These are phyloP conservation scores for Halcyon smyrnensis DNA, from an alignment of 2,797 vertebrate species.

Conservation along the genomic window DNA sequence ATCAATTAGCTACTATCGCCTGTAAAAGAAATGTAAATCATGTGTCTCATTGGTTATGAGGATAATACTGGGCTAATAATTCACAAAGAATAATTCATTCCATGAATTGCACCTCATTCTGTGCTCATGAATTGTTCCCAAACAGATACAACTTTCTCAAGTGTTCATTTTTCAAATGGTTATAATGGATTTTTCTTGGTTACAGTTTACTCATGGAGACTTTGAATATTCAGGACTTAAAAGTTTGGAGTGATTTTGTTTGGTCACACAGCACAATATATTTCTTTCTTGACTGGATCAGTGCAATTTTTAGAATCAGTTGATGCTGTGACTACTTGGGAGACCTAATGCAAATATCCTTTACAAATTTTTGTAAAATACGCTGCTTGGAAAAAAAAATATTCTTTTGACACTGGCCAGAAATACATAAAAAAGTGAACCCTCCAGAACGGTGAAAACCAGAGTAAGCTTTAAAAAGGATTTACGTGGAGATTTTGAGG, in stretches of 20 bases:
- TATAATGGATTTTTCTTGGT: slow-evolving; percentile 11
- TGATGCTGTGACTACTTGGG: not conserved
- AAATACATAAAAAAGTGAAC: not conserved
- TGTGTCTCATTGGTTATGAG: slow-evolving; percentile 61
- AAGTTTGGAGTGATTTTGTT: not conserved
- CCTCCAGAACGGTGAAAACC: not conserved
- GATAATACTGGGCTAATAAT: slow-evolving; percentile 62
- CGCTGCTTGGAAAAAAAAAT: not conserved
- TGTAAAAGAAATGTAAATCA: slow-evolving; percentile 73
- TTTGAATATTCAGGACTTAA: slow-evolving; percentile 13
- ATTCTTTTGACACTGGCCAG: not conserved
- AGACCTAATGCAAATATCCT: not conserved
- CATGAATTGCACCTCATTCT: slow-evolving; percentile 38
- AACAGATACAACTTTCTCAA: slow-evolving; percentile 51
- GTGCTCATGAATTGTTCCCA: slow-evolving; percentile 44
- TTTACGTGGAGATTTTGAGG: not conserved
- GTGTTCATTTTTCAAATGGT: slow-evolving; percentile 30
- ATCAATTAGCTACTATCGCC: slow-evolving; percentile 65
- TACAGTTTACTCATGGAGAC: not conserved
- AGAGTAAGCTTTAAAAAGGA: not conserved
- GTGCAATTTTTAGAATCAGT: not conserved
- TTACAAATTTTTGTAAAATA: not conserved
- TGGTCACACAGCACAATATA: not conserved
- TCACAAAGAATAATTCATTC: slow-evolving; percentile 71
- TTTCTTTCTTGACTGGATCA: not conserved